phyloP scores from a whole-genome alignment of 2,888 invertebrate species.

The Nemotelus nigrinus region DNA sequence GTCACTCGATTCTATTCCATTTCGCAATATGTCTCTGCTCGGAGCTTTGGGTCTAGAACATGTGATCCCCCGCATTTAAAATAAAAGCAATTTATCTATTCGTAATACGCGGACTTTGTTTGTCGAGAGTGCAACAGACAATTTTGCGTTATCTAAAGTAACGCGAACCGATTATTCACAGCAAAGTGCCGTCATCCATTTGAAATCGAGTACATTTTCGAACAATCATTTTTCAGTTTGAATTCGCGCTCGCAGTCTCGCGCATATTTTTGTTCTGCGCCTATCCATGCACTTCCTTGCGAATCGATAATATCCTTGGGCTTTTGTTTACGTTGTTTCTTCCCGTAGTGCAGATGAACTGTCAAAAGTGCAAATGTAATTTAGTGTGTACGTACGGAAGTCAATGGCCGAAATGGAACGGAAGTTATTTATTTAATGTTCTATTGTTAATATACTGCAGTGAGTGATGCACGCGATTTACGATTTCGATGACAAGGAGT shows the following conservation, averaged over 20 bases:
- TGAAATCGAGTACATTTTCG: constrained; percentile 1
- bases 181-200: constrained; percentile 11
- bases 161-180: constrained; percentile 10
- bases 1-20: no score
- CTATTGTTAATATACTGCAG: not conserved
- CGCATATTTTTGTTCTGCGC: constrained; percentile 29
- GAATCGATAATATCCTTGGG: constrained; percentile 35
- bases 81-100: no score
- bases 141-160: not conserved
- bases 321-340: constrained; percentile 36
- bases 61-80: no score
- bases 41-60: no score
- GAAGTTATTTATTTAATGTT: not conserved
- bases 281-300: not conserved
- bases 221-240: not conserved
- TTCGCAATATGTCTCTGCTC: no score
- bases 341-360: constrained; percentile 5
- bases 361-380: constrained; percentile 11
- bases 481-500: no score
- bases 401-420: constrained; percentile 8
- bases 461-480: not conserved
- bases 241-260: not conserved
- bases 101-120: no score
- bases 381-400: not conserved
- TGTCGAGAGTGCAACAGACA: not conserved